Percentiles rank a stretch among this genome's conserved stretches.
phyloP scores from a whole-genome alignment of 2,888 invertebrate genomes.

The Plagiodera versicolora region DNA sequence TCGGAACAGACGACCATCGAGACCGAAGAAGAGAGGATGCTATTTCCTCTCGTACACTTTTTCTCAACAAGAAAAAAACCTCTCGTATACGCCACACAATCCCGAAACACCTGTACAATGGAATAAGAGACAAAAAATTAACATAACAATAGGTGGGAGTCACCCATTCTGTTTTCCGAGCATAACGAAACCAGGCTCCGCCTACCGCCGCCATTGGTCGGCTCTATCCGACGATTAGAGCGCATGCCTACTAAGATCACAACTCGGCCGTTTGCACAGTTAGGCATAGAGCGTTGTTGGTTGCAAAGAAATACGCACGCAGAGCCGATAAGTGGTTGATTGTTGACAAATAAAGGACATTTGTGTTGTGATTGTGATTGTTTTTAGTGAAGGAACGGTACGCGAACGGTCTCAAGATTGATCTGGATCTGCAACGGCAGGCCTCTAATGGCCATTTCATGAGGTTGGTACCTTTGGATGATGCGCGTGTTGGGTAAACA shows the following conservation, averaged over 20 bases:
- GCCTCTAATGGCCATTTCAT: slow-evolving; percentile 77
- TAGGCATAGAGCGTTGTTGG: slow-evolving; percentile 50
- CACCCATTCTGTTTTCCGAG: slow-evolving; percentile 49
- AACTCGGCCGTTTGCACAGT: slow-evolving; percentile 34
- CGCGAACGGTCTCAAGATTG: slow-evolving; percentile 65
- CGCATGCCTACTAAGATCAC: slow-evolving; percentile 45
- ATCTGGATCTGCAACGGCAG: slow-evolving; percentile 74
- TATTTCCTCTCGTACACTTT: slow-evolving; percentile 34
- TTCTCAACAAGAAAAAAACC: slow-evolving; percentile 38
- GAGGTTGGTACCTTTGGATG: slow-evolving; percentile 56
- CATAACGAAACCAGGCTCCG: slow-evolving; percentile 51
- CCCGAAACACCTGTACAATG: slow-evolving; percentile 56
- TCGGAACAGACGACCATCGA: slow-evolving; percentile 34
- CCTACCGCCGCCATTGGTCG: slow-evolving; percentile 48
- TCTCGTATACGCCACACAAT: slow-evolving; percentile 45
- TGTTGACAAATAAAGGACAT: slow-evolving; percentile 22
- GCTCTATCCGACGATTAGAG: slow-evolving; percentile 31
- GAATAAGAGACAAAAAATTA: slow-evolving; percentile 56
- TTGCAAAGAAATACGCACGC: slow-evolving; percentile 50
- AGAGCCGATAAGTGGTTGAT: slow-evolving; percentile 29
- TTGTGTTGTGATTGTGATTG: slow-evolving; percentile 35
- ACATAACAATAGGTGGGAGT: slow-evolving; percentile 55
- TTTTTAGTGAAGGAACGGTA: slow-evolving; percentile 26
- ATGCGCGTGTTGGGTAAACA: slow-evolving; percentile 30
- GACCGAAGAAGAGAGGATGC: slow-evolving; percentile 24